Conservation (phyloP, 2,888 invertebrate species). For the Aspidiotus destructor region DNA sequence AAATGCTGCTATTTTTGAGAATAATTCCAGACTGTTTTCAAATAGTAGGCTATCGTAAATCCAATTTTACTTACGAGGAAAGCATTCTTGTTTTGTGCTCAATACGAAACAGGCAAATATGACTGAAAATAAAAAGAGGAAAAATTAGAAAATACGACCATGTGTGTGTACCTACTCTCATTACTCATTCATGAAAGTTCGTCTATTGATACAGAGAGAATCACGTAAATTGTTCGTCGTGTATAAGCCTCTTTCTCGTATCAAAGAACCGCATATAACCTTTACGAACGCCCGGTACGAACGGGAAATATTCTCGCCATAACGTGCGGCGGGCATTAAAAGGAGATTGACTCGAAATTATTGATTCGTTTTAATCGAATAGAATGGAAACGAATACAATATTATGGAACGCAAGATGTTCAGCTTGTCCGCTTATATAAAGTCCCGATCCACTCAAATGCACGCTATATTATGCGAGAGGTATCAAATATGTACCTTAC, state of each 20-base stretch:
- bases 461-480: conserved; percentile 1
- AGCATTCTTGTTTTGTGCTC: conserved; percentile 34
- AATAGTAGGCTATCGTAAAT: not conserved
- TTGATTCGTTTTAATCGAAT: conserved; percentile 16
- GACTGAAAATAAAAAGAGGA: conserved; percentile 18
- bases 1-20: no score
- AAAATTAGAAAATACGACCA: conserved; percentile 8
- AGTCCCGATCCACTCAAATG: not conserved
- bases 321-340: not conserved
- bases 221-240: not conserved
- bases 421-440: not conserved
- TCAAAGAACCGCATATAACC: not conserved
- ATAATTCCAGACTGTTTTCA: no score
- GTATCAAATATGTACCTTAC: not conserved
- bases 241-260: not conserved
- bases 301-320: not conserved
- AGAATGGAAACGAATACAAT: not conserved
- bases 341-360: not conserved
- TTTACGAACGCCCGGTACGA: not conserved
- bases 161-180: not conserved
- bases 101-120: conserved; percentile 28
- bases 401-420: not conserved
- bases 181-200: not conserved
- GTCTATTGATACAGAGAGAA: not conserved
- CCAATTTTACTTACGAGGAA: conserved; percentile 33